A percentile compares a stretch with the other conserved stretches of the same genome.
phyloP scores from a whole-genome alignment of 2,797 vertebrate genomes.

The Erithacus rubecula region DNA sequence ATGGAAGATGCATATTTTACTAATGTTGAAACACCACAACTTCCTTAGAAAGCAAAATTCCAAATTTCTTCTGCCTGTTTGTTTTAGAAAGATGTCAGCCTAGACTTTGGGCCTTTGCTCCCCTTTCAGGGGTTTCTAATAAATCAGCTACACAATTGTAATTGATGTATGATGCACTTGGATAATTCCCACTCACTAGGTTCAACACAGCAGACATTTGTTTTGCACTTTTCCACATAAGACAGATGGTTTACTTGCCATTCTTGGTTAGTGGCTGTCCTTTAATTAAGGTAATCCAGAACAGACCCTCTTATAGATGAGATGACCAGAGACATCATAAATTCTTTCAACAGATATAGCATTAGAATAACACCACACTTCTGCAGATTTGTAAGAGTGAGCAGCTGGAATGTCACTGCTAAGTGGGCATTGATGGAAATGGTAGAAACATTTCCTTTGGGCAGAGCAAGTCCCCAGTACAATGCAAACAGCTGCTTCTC shows the following conservation, averaged over 20 bases:
- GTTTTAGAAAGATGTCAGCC: not conserved
- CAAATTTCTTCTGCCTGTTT: not conserved
- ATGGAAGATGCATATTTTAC: not conserved
- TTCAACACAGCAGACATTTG: not conserved
- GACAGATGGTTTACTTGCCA: not conserved
- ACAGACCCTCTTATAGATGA: not conserved
- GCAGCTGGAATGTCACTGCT: not conserved
- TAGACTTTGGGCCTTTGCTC: not conserved
- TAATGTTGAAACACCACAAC: not conserved
- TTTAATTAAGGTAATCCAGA: not conserved
- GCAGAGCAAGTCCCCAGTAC: not conserved
- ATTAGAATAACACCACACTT: not conserved
- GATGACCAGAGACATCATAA: not conserved
- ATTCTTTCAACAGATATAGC: not conserved
- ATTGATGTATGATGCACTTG: not conserved
- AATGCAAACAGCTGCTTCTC: not conserved
- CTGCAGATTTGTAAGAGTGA: not conserved
- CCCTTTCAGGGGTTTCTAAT: not conserved
- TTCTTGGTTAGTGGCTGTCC: not conserved
- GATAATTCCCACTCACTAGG: not conserved
- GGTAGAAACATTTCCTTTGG: not conserved
- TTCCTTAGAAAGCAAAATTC: not conserved
- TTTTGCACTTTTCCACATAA: not conserved
- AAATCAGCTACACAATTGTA: not conserved
- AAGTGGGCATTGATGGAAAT: not conserved